Conservation (phyloP, 2,888 invertebrate species). For the Panopea generosa region DNA sequence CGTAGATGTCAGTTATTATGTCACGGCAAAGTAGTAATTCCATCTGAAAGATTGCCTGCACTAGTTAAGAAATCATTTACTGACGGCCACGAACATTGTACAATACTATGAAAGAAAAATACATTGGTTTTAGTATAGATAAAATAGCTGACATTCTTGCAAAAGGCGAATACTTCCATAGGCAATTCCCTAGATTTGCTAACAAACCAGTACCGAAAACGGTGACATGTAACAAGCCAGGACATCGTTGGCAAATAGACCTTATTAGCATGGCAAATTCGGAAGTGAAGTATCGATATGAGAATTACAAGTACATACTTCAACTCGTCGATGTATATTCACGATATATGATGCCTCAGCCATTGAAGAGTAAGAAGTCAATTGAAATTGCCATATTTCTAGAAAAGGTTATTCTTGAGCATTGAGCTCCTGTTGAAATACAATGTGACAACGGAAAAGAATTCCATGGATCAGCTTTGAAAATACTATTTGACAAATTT, state of each 20-base stretch:
- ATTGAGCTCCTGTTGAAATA: constrained; percentile 24
- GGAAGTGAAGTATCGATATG: background rate
- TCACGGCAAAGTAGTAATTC: constrained; percentile 27
- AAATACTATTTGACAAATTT: constrained; percentile 12
- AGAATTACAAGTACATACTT: constrained; percentile 25
- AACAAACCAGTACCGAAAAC: constrained; percentile 1
- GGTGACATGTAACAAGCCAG: background rate
- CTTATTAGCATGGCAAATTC: constrained; percentile 19
- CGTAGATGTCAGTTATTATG: constrained; percentile 14
- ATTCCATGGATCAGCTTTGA: constrained; percentile 17
- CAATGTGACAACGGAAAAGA: constrained; percentile 35
- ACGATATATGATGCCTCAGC: constrained; percentile 34
- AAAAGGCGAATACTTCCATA: constrained; percentile 16
- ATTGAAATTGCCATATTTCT: constrained; percentile 13
- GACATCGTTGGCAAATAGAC: constrained; percentile 17
- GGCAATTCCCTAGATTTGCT: constrained; percentile 11
- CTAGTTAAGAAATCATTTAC: constrained; percentile 15
- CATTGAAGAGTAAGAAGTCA: constrained; percentile 14
- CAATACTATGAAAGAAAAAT: constrained; percentile 27
- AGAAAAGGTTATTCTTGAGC: constrained; percentile 16
- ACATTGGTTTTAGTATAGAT: constrained; percentile 23
- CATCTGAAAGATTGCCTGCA: constrained; percentile 4
- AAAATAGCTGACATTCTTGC: constrained; percentile 9
- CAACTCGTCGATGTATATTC: constrained; percentile 41
- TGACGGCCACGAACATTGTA: constrained; percentile 14